Base-by-base conservation (phyloP, 2,888 invertebrate species). In the Mongoloraphidia duomilia region DNA sequence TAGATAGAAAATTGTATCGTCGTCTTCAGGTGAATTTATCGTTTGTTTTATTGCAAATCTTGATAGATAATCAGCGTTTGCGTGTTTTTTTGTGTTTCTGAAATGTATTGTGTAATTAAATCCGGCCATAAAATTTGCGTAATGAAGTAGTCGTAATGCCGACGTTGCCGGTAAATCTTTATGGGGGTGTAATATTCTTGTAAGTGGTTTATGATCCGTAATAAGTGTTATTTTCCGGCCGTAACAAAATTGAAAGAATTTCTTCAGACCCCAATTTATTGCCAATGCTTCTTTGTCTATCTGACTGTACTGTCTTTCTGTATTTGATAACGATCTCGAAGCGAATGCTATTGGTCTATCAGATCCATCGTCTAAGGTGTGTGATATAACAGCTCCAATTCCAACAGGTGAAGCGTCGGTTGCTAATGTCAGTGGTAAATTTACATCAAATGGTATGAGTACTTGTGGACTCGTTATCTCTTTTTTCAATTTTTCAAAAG, bases 281-380 rank as follows among this genome's bases (percentile, higher is more conserved):
- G 59, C 59, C 17, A 60, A 53, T 3, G 63, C 66, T 55, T 66
- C 65, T 53, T 62, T 60, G 45, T 67, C 63, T 11, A 65, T 53
- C 53, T 64, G 62, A 13, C 60, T 58, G 54, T 66, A 65, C n/a
- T 58, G 59, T 33, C 52, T 52, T 53, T 66, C 65, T 8, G 60
- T 52, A 46, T 52, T 53, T 11, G 58, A 60, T 12, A 66, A 51
- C 0, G 59, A 58, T 50, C 59, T 54, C 33, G 63, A 64, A 1
- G 63, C 62, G 55, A 61, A 66, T 4, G 61, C 61, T 41, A 65
- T 61, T 1, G 64, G 64, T 54, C 59, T 50, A 51, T 65, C 62
- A 14, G 53, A 50, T 9, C 61, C 60, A 55, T 64, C 59, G 43
- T 54, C 53, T 46, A 57, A 55, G 39, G 54, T 56, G 46, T 62